Conservation (phyloP, 2,888 invertebrate genomes). For the Beris chalybata region DNA sequence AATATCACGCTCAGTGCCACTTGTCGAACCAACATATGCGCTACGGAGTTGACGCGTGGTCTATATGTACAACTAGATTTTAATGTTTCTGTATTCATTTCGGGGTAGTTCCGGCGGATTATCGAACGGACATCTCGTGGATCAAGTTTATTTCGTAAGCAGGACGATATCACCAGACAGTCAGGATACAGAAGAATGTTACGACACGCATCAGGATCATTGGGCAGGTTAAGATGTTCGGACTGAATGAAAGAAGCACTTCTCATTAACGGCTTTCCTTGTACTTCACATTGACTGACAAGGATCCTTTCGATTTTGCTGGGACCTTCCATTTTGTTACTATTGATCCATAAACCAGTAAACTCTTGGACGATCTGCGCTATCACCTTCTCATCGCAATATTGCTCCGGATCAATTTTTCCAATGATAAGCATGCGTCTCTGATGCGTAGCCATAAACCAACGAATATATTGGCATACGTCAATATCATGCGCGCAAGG, state of each 20-base stretch:
- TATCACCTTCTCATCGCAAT: conserved; percentile 11
- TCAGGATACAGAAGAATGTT: conserved; percentile 32
- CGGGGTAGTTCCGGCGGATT: conserved; percentile 24
- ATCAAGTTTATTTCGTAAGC: background rate
- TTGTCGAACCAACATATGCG: conserved; percentile 22
- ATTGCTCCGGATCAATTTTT: conserved; percentile 15
- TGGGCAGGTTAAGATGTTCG: conserved; percentile 2
- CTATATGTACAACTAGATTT: conserved; percentile 18
- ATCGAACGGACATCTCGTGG: conserved; percentile 10
- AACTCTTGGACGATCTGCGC: conserved; percentile 23
- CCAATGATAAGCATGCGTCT: conserved; percentile 24
- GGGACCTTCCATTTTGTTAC: background rate
- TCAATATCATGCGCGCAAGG: conserved; percentile 22
- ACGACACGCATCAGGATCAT: background rate
- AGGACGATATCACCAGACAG: conserved; percentile 26
- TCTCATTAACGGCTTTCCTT: conserved; percentile 14
- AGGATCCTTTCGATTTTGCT: background rate
- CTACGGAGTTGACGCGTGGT: background rate
- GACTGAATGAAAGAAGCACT: conserved; percentile 3
- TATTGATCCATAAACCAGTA: conserved; percentile 30
- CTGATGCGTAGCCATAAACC: conserved; percentile 27
- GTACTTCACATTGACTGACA: background rate
- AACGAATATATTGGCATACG: conserved; percentile 21
- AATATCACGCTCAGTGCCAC: conserved; percentile 3
- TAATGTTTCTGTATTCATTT: conserved; percentile 33